A percentile compares a stretch with the other conserved stretches of the same genome.
Conservation (phyloP, 1,140 invertebrate species). For the Propsilocerus akamusi region DNA sequence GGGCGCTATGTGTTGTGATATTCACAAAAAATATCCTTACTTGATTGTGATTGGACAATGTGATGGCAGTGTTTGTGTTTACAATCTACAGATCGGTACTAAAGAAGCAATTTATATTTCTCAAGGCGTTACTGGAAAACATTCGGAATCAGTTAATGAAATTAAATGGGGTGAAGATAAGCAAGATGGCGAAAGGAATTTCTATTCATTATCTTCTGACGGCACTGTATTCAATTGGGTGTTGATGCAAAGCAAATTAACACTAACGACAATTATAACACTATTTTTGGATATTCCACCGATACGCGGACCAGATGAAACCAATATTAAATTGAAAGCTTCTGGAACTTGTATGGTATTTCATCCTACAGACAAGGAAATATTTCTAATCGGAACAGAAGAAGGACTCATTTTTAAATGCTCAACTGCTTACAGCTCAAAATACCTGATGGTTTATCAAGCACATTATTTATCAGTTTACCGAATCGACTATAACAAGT, state of each 20-base stretch:
- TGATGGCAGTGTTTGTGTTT: slow-evolving; percentile 81
- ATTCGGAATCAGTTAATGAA: slow-evolving; percentile 45
- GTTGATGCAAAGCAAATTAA: slow-evolving; percentile 61
- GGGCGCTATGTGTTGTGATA: slow-evolving; percentile 73
- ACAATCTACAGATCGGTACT: slow-evolving; percentile 51
- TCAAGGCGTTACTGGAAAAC: slow-evolving; percentile 52
- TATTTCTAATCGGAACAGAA: slow-evolving; percentile 82
- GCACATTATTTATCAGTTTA: slow-evolving; percentile 79
- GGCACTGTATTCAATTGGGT: slow-evolving; percentile 75
- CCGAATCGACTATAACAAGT: slow-evolving; percentile 74
- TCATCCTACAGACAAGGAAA: slow-evolving; percentile 55
- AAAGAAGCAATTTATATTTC: slow-evolving; percentile 51
- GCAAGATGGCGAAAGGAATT: slow-evolving; percentile 64
- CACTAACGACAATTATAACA: slow-evolving; percentile 53
- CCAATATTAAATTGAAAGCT: slow-evolving; percentile 44
- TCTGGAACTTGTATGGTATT: slow-evolving; percentile 77
- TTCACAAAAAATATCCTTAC: slow-evolving; percentile 63
- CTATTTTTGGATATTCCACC: slow-evolving; percentile 39
- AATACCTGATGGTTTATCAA: slow-evolving; percentile 62
- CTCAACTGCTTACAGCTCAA: slow-evolving; percentile 66
- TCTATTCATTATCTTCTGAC: slow-evolving; percentile 73
- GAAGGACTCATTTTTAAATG: slow-evolving; percentile 83
- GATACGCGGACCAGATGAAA: slow-evolving; percentile 55
- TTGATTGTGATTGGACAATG: slow-evolving; percentile 63
- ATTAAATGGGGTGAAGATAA: slow-evolving; percentile 45